Base-by-base conservation (phyloP, 2,888 invertebrate species). In the Galeruca laticollis region DNA sequence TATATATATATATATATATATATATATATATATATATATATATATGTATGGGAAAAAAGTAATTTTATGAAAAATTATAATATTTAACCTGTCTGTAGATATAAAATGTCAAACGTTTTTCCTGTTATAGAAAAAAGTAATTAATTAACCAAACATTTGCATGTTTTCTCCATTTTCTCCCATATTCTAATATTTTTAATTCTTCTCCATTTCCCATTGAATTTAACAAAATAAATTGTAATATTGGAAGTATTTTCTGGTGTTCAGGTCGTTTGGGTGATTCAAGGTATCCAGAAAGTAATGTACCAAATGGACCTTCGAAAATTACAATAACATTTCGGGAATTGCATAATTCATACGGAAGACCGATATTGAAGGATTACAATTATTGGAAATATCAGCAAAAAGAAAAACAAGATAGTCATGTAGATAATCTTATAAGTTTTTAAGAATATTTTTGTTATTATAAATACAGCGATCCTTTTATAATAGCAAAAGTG, bases 281-380 rank as follows among this genome's bases (percentile, higher is more conserved):
- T 9, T 76, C 68, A 15, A 71, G 66, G 37, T 13, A 69, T 43
- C 60, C 69, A 9, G 73, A 73, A 20, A 71, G 40, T 51, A 73
- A 59, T 43, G 18, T 51, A 20, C 33, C 71, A 20, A 35, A 69
- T 54, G 57, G 72, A 47, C 35, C 72, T 51, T 47, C 73, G 26
- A 79, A 78, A 72, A 77, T 79, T 43, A 88, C 86, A 77, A 86
- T 91, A 5, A 88, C 90, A 0, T 93, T 93, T 83, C 87, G 91
- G 49, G 93, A 93, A 79, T 87, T 93, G 40, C 93, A 93, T 83
- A 90, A 89, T 3, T 86, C 89, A 0, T 91, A 90, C 81, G 93
- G 93, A 0, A 87, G 92, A 59, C 89, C 88, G 75, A 90, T 93
- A 73, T 84, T 93, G 31, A 87, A 87, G 0, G 92, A 93, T 84